These are phyloP conservation scores for Cyclophora punctaria DNA, from an alignment of 2,888 invertebrate species.

Conservation along the genomic window DNA sequence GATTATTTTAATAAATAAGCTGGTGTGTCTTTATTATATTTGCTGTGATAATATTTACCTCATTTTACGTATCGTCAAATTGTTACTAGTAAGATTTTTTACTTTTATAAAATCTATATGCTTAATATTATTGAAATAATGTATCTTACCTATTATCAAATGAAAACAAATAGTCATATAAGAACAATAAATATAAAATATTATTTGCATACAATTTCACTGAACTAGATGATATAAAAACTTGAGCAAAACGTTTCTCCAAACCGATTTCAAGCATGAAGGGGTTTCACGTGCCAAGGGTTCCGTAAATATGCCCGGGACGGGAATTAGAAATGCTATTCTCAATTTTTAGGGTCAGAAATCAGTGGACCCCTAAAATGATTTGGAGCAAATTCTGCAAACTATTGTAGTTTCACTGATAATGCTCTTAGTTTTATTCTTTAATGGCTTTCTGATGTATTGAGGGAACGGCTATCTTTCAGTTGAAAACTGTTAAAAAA, in stretches of 20 bases:
- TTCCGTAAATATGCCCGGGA: slow-evolving; percentile 15
- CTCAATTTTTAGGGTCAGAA: slow-evolving; percentile 15
- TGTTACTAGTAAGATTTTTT: too few species aligned
- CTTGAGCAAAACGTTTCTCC: slow-evolving; percentile 11
- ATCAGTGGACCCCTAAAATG: slow-evolving; percentile 7
- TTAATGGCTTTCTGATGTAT: too few species aligned
- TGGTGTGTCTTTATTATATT: too few species aligned
- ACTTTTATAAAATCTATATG: too few species aligned
- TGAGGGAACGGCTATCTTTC: background rate
- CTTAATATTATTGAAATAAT: too few species aligned
- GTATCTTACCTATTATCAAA: too few species aligned
- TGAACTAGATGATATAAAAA: slow-evolving; percentile 5
- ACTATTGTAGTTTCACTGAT: background rate
- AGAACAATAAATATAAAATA: background rate
- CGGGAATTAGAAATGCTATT: slow-evolving; percentile 15
- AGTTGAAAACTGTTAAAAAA: background rate
- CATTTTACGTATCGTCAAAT: too few species aligned
- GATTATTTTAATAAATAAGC: too few species aligned
- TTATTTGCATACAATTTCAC: background rate
- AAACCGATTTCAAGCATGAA: slow-evolving; percentile 18
- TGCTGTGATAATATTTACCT: too few species aligned
- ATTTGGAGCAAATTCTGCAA: background rate
- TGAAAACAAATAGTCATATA: background rate
- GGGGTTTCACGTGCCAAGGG: slow-evolving; percentile 16
- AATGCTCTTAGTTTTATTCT: background rate